phyloP scores from a whole-genome alignment of 2,888 invertebrate genomes.

The Alitta virens region DNA sequence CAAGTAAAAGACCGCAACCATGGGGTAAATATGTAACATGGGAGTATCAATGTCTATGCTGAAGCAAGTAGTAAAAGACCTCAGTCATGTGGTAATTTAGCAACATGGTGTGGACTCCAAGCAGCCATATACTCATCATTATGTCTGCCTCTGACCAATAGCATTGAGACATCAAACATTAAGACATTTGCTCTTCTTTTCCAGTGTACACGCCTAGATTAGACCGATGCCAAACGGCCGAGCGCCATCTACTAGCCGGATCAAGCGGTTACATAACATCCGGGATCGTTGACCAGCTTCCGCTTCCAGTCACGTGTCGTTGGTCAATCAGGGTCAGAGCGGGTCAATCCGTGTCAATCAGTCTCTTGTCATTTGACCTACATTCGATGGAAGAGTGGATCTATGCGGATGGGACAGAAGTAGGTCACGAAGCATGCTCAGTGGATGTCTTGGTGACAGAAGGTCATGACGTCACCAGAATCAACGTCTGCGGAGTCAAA shows the following conservation, averaged over 20 bases:
- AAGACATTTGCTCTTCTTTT: not conserved
- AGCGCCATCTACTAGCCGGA: not conserved
- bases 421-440: not conserved
- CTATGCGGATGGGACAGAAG: not conserved
- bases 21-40: too few species aligned
- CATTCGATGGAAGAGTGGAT: slow-evolving; percentile 1
- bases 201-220: slow-evolving; percentile 1
- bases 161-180: too few species aligned
- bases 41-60: too few species aligned
- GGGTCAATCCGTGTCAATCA: slow-evolving; percentile 8
- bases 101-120: too few species aligned
- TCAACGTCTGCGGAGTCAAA: slow-evolving; percentile 11
- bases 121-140: too few species aligned
- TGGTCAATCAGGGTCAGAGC: slow-evolving; percentile 11
- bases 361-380: slow-evolving; percentile 12
- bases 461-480: slow-evolving; percentile 8
- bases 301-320: slow-evolving; percentile 7
- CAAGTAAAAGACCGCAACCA: too few species aligned
- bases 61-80: too few species aligned
- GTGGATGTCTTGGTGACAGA: slow-evolving; percentile 3
- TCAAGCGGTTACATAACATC: slow-evolving; percentile 8
- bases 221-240: slow-evolving; percentile 4
- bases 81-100: too few species aligned
- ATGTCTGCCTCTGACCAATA: too few species aligned
- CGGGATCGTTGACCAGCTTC: slow-evolving; percentile 5